A percentile compares a stretch with the other conserved stretches of the same genome.
phyloP scores from a whole-genome alignment of 2,113 vertebrate genomes.

The Etia nguti region DNA sequence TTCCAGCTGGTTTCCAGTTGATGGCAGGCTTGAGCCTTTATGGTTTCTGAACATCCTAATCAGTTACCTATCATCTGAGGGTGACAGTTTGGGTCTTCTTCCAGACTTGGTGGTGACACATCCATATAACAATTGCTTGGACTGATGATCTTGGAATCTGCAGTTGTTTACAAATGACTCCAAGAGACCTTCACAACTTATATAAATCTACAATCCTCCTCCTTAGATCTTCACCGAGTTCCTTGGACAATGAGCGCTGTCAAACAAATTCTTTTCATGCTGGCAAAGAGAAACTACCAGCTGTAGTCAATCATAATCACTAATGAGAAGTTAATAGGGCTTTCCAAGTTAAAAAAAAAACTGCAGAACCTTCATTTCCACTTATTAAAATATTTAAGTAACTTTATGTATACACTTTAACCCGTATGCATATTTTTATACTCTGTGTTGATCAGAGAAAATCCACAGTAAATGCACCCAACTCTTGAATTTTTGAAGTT shows the following conservation, averaged over 20 bases:
- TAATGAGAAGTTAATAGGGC: not conserved
- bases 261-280: not conserved
- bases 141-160: not conserved
- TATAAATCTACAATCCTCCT: not conserved
- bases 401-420: not conserved
- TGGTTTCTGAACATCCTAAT: not conserved
- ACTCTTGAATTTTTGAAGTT: not conserved
- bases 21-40: not conserved
- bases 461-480: not conserved
- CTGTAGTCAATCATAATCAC: not conserved
- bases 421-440: not conserved
- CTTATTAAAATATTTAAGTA: not conserved
- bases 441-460: not conserved
- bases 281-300: not conserved
- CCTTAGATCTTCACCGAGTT: not conserved
- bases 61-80: not conserved
- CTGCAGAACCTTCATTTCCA: not conserved
- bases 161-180: not conserved
- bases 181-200: not conserved
- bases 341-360: not conserved
- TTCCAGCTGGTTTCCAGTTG: not conserved
- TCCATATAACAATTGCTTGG: not conserved
- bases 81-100: not conserved
- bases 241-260: not conserved
- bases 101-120: not conserved